Evolutionary conservation across 2,113 vertebrate species (phyloP).

Genomic region (Alligator sinensis): DNA sequence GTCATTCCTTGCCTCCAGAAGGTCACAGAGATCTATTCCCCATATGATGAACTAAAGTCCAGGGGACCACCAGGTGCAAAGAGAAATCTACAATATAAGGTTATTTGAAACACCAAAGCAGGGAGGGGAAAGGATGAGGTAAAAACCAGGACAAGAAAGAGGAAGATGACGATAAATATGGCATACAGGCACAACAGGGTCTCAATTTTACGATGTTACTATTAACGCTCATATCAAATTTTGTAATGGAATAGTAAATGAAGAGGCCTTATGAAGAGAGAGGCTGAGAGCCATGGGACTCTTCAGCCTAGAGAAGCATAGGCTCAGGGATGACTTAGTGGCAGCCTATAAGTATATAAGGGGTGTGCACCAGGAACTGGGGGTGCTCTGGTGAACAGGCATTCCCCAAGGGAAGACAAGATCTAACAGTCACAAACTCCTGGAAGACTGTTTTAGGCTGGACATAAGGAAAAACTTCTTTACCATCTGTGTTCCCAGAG

Average conservation of each 20-base stretch:
- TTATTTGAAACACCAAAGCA: background rate
- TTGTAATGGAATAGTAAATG: background rate
- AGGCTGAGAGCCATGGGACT: too few relatives aligned
- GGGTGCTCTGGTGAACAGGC: too few relatives aligned
- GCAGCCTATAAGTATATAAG: too few relatives aligned
- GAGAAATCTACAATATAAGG: background rate
- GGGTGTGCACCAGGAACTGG: too few relatives aligned
- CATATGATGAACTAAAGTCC: background rate
- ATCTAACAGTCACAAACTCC: too few relatives aligned
- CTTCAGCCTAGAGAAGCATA: too few relatives aligned
- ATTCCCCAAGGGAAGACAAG: too few relatives aligned
- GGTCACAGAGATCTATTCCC: background rate
- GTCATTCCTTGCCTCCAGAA: conserved; percentile 18
- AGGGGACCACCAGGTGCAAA: background rate
- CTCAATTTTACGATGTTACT: background rate
- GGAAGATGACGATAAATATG: background rate
- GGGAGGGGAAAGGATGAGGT: background rate
- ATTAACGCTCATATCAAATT: background rate
- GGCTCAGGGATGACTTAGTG: too few relatives aligned
- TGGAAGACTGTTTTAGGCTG: too few relatives aligned
- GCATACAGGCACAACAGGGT: background rate
- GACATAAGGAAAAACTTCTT: too few relatives aligned
- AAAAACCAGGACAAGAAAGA: background rate
- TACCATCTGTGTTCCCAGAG: too few relatives aligned
- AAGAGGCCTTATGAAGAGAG: too few relatives aligned